Evolutionary conservation across 2,888 invertebrate genomes (phyloP).

Genomic region (Acronicta psi): DNA sequence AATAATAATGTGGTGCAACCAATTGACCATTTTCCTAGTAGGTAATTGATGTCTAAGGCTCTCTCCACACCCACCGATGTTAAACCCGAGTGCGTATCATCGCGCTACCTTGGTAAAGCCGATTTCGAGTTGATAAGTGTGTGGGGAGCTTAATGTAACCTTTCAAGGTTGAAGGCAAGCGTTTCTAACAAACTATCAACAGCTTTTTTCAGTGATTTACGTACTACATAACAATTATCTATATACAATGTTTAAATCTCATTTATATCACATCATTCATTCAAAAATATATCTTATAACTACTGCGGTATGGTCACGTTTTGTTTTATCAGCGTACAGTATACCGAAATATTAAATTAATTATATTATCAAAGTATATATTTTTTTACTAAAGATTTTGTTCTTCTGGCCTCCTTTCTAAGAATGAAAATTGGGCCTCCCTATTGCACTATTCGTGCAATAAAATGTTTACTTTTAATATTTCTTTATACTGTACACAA

Average conservation of each 20-base stretch:
- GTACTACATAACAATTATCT: constrained; percentile 78
- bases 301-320: constrained; percentile 59
- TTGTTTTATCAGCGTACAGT: constrained; percentile 34
- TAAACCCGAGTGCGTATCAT: no score
- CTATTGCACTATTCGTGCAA: no score
- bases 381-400: no score
- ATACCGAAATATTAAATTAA: constrained; percentile 10
- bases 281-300: constrained; percentile 77
- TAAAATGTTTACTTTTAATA: background rate
- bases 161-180: constrained; percentile 55
- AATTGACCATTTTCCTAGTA: constrained; percentile 6
- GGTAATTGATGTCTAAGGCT: constrained; percentile 39
- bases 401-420: no score
- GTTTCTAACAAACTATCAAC: constrained; percentile 59
- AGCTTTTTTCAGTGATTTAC: constrained; percentile 66
- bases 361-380: background rate
- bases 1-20: constrained; percentile 28
- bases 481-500: constrained; percentile 23
- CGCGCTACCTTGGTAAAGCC: no score
- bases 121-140: no score
- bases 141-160: no score
- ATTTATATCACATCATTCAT: constrained; percentile 86
- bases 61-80: no score
- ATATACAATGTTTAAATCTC: constrained; percentile 80
- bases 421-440: no score